Conservation (phyloP, 2,797 vertebrate genomes). For the Okamejei kenojei region DNA sequence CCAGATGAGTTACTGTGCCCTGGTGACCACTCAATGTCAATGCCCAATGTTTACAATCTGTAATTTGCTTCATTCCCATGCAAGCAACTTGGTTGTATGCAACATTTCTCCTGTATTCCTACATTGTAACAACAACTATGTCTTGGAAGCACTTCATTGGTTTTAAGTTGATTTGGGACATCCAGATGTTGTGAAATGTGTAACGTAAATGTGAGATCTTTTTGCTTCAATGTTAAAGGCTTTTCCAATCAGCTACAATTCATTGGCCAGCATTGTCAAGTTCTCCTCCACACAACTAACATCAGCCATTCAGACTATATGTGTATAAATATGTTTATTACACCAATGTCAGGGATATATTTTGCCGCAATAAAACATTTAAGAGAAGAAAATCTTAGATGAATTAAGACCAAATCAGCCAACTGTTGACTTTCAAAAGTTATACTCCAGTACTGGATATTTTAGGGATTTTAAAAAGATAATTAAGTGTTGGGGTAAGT, state of each 20-base stretch:
- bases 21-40: background rate
- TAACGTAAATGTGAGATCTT: background rate
- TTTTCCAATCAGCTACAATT: background rate
- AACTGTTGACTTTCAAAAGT: background rate
- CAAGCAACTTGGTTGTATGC: background rate
- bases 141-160: background rate
- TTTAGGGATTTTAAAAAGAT: no score
- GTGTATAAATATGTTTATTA: background rate
- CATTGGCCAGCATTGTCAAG: background rate
- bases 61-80: background rate
- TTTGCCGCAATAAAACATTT: background rate
- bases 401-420: background rate
- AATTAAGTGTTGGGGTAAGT: no score
- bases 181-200: background rate
- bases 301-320: background rate
- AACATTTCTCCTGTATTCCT: background rate
- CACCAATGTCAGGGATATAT: background rate
- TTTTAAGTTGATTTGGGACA: background rate
- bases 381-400: background rate
- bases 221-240: background rate
- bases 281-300: background rate
- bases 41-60: background rate
- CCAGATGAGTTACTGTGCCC: background rate
- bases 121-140: background rate
- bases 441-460: background rate